Evolutionary conservation across 2,888 invertebrate species (phyloP), one percentile per base, ranked within the genome.

Genomic region (Drosophila multiciliata): DNA sequence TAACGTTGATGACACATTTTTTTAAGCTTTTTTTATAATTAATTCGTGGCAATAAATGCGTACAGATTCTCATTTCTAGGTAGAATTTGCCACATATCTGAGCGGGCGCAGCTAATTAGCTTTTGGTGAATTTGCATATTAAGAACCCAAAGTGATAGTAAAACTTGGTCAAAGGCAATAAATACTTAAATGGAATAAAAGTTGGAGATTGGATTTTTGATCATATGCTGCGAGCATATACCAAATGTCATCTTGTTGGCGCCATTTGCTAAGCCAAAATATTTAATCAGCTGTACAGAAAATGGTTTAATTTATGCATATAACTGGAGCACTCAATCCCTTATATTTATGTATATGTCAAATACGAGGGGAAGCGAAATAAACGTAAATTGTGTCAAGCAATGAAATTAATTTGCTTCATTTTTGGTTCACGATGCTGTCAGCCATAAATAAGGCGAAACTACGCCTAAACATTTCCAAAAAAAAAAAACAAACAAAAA

Each of bases 391-490:
- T 87, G 76, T 85, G 87, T 87, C 84, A 78, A 73, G 82, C 74
- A 76, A 72, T 78, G 58, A 73, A 69, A 85, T 82, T 84, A 80
- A 82, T 82, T 82, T 70, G 67, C 57, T 65, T 67, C 64, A 69
- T 58, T 66, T 65, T 67, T 50, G 53, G 36, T 49, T 76, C 58
- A 42, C 60, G 50, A 58, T 64, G 82, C 75, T 82, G 85, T 82
- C 80, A 75, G 73, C 80, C 76, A 80, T 87, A 85, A 85, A 85
- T 82, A 78, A 85, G 66, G 38, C 48, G 42, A 57, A 79, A 63
- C 71, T 72, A 82, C 85, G 73, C 87, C 87, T 77, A 79, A 81
- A 72, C 79, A 77, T 73, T 82, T 80, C 75, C 75, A 80, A 76
- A 82, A 85, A 76, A 49, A 66, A 72, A 78, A 33, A 8, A 49